phyloP scores from a whole-genome alignment of 2,797 vertebrate species.

The Acrocephalus scirpaceus region DNA sequence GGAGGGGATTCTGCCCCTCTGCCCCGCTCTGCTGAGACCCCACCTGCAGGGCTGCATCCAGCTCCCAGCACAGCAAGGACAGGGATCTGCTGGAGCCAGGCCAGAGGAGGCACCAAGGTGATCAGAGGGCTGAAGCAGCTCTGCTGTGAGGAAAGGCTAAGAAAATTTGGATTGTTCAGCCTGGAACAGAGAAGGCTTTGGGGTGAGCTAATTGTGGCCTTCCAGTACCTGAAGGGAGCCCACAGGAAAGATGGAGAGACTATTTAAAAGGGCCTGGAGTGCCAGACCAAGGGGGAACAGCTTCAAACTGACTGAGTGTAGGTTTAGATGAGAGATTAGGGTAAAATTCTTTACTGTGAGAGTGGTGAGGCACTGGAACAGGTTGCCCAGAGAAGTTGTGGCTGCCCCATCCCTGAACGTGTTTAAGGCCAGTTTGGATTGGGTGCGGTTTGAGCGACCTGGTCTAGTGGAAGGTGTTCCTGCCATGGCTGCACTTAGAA shows the following conservation, averaged over 20 bases:
- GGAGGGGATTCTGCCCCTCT: too few species aligned
- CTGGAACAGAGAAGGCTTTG: accelerated
- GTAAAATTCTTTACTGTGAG: not conserved
- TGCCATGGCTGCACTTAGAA: not conserved
- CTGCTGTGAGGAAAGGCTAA: not conserved
- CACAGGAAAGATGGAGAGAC: not conserved
- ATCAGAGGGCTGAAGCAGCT: not conserved
- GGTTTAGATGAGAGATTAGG: not conserved
- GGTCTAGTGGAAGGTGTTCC: not conserved
- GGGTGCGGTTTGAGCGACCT: not conserved
- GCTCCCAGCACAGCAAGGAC: not conserved
- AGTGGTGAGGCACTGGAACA: not conserved
- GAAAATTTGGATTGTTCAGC: accelerated
- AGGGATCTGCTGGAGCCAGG: not conserved
- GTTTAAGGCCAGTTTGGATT: not conserved
- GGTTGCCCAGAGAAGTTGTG: not conserved
- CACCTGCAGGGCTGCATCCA: not conserved
- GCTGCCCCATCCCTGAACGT: accelerated
- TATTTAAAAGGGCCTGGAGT: not conserved
- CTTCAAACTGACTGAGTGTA: not conserved
- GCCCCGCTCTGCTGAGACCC: not conserved
- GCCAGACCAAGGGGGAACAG: not conserved
- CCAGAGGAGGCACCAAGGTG: not conserved
- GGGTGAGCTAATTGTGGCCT: accelerated
- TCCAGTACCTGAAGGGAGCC: accelerated